A percentile compares a stretch with the other conserved stretches of the same genome.
These are phyloP conservation scores for Fregata magnificens DNA, from an alignment of 2,113 vertebrate genomes.

Conservation along the genomic window DNA sequence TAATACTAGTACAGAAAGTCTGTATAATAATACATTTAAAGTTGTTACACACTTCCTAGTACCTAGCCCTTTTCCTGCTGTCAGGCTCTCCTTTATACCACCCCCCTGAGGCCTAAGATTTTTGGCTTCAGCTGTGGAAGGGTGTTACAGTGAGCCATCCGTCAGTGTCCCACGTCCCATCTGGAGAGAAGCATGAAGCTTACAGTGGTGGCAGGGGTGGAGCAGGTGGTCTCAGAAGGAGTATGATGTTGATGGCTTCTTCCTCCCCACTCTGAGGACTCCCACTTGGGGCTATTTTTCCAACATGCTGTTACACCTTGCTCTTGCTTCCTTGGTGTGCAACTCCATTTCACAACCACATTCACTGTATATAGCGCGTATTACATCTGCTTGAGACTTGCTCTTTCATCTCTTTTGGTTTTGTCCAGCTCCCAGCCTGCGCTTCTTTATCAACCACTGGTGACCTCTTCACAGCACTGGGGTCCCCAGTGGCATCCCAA, in stretches of 20 bases:
- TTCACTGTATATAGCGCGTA: not conserved
- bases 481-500: fast-evolving
- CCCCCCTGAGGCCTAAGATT: not conserved
- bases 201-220: not conserved
- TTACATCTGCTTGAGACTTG: not conserved
- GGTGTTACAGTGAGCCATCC: not conserved
- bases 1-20: not conserved
- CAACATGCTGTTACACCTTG: not conserved
- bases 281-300: not conserved
- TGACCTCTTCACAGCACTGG: not conserved
- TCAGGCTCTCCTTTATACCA: not conserved
- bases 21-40: not conserved
- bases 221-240: not conserved
- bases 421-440: not conserved
- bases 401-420: not conserved
- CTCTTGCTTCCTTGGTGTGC: not conserved
- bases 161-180: fast-evolving
- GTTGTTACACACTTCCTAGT: not conserved
- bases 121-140: not conserved
- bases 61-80: not conserved
- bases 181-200: not conserved
- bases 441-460: not conserved
- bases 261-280: not conserved
- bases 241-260: not conserved
- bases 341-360: not conserved